Percentiles rank a stretch among this genome's conserved stretches.
Evolutionary conservation across 1,140 invertebrate genomes (phyloP).

Genomic region (Lepidotrigona ventralis): DNA sequence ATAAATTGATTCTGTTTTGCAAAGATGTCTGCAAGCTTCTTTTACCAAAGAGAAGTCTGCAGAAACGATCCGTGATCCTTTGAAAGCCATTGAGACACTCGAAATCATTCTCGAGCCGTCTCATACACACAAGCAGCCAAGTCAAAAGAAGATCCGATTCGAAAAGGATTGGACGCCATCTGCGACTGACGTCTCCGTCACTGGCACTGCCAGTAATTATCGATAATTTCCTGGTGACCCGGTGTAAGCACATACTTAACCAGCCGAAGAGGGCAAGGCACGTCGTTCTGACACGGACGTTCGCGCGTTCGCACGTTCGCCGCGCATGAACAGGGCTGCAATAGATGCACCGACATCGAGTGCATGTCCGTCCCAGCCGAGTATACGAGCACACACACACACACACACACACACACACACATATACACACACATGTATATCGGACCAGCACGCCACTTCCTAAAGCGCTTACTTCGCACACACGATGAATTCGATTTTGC

Average conservation of each 20-base stretch:
- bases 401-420: too few species aligned
- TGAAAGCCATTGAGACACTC: too few species aligned
- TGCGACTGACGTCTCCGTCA: slow-evolving; percentile 28
- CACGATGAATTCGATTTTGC: slow-evolving; percentile 38
- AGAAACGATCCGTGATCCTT: too few species aligned
- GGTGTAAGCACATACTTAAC: slow-evolving; percentile 36
- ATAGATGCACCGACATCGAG: slow-evolving; percentile 52
- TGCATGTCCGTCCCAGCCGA: slow-evolving; percentile 37
- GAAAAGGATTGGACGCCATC: not conserved
- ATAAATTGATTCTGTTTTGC: too few species aligned
- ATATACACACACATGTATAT: too few species aligned
- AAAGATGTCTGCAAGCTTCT: too few species aligned
- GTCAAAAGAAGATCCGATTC: too few species aligned
- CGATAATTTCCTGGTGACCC: slow-evolving; percentile 39
- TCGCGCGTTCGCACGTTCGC: slow-evolving; percentile 36
- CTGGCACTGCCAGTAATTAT: slow-evolving; percentile 38
- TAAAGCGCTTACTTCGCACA: slow-evolving; percentile 50
- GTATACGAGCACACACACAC: not conserved
- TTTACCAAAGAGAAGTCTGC: too few species aligned
- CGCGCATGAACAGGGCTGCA: slow-evolving; percentile 40
- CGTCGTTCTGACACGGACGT: slow-evolving; percentile 37
- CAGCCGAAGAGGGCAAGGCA: not conserved
- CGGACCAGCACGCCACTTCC: slow-evolving; percentile 17
- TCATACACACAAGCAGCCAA: too few species aligned
- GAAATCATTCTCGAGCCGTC: too few species aligned